Evolutionary conservation across 1,140 invertebrate genomes (phyloP), one percentile per base, ranked within the genome.

Genomic region (Theocolax elegans): DNA sequence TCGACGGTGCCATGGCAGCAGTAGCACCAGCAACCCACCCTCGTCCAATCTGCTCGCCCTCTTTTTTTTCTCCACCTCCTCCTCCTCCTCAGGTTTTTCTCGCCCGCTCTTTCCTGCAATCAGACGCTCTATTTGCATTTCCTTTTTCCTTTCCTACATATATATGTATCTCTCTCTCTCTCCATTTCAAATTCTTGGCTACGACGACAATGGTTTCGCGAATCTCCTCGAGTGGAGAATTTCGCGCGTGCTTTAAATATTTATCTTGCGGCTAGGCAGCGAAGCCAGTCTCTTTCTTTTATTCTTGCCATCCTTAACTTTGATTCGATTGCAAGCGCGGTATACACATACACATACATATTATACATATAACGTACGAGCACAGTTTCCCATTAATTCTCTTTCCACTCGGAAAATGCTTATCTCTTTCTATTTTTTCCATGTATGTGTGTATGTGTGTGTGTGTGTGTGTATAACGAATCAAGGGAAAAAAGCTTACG

Each of bases 1-100:
- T 82, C 77, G 58, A 63, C 76, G 59, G 67, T 72, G 74, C 74
- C 67, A 65, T 66, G 69, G 53, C 69, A 66, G 59, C 68, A 46
- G 38, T 17, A 15, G 27, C 46, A 49, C 40, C 49, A 25, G 44
- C 54, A 66, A 23, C 67, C 19, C 66, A 19, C 67, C 35, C 27
- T 42, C 66, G 56, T 60, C 65, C 65, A 67, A 67, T 67, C 65
- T 67, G 51, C 65, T 59, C 40, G 51, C 46, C 73, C 73, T 72
- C 76, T 67, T 63, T 67, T 63, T 42, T 75, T 66, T 69, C 66
- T 68, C 46, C 65, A 48, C 56, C 67, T 63, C 62, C 68, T 71
- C 51, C 51, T 58, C 51, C 54, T 72, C 51, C 54, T 72, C 70
- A 63, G 69, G 23, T 46, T 46, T 58, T 46, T 23, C 68, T 71